phyloP scores from a whole-genome alignment of 2,113 vertebrate genomes.

The Centropus bengalensis region DNA sequence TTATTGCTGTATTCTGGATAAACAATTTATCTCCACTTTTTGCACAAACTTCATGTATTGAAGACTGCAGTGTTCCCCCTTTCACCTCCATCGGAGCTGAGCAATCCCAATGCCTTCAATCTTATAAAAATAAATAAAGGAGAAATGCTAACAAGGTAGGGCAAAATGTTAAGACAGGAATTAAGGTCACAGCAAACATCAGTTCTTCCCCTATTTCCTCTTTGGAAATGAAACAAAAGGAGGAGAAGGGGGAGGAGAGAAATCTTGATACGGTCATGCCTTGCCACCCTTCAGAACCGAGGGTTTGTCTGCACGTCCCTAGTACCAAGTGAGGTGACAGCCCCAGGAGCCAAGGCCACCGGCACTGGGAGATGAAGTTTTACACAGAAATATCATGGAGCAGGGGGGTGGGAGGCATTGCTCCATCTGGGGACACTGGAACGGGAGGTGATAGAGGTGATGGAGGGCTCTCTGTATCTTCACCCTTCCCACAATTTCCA shows the following conservation, averaged over 20 bases:
- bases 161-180: not conserved
- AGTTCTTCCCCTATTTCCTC: not conserved
- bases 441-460: too few relatives aligned
- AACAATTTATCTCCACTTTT: not conserved
- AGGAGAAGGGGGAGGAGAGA: not conserved
- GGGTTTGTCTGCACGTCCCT: not conserved
- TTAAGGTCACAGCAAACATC: not conserved
- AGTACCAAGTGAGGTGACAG: not conserved
- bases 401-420: too few relatives aligned
- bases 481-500: too few relatives aligned
- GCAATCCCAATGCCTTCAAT: not conserved
- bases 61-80: not conserved
- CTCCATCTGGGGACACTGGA: too few relatives aligned
- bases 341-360: not conserved
- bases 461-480: too few relatives aligned
- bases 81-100: not conserved
- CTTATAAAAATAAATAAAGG: not conserved
- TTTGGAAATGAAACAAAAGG: not conserved
- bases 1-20: not conserved
- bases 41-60: not conserved
- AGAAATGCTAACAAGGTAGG: not conserved
- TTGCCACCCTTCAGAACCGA: not conserved
- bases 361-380: not conserved
- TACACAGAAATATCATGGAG: too few relatives aligned
- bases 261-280: not conserved